Base-by-base conservation (phyloP, 92 coral and sea anemone species). In the Parazoanthus darwini region DNA sequence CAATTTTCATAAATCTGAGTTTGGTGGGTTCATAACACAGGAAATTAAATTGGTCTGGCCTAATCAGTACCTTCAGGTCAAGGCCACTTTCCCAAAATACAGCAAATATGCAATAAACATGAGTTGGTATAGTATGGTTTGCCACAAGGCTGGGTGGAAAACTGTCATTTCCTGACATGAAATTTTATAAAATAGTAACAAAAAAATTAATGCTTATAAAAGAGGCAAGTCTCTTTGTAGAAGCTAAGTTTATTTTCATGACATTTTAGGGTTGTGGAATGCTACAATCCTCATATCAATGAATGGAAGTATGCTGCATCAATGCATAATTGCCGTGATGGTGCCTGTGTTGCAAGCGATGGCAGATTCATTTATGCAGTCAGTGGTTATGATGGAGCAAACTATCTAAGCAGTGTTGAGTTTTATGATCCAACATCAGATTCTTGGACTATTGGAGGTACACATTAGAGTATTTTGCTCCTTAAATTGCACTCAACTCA, bases 251-350 rank as follows among this genome's bases (percentile, higher is more conserved):
- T 43, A 71, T 36, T 36, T 74, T 20, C 25, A 15, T 65, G 18
- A 29, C 42, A 8, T 39, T 39, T 39, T 81, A 97, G 99, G 82
- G 81, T 82, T 81, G 98, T 97, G 43, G 99, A 97, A 85, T 94
- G 98, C 74, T 97, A 95, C 89, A 94, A 92, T 85, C 98, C 99
- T 35, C 77, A 38, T 26, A 80, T 80, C 63, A 89, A 97, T 88
- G 94, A 94, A 43, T 97, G 99, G 99, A 89, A 88, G 36, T 92
- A 87, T 93, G 95, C 92, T 75, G 79, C 95, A 67, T 73, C 94
- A 65, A 97, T 97, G 99, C 93, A 97, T 86, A 94, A 92, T 86
- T 81, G 93, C 78, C 96, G 99, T 78, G 99, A 97, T 88, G 99
- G 98, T 85, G 98, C 98, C 1, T 97, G 99, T 91, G 97, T 94